Base-by-base conservation (phyloP, 1,140 invertebrate species). In the Apis cerana region DNA sequence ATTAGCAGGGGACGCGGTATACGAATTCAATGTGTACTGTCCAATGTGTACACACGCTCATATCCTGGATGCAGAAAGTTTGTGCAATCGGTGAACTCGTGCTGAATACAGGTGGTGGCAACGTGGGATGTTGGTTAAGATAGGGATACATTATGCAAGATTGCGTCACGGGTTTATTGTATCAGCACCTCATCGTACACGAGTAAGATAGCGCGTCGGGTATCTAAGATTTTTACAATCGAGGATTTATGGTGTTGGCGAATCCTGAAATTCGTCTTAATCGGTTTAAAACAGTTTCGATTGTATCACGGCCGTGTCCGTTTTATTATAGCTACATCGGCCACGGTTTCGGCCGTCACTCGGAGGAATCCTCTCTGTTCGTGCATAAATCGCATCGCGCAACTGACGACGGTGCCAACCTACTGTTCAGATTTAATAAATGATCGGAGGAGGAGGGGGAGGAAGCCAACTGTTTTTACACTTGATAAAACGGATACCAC, bases 131-230 rank as follows among this genome's bases (percentile, higher is more conserved):
- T 81, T 86, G 85, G 82, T 82, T 82, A 88, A 88, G 85, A 85
- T 88, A 88, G 88, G 85, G 89, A 92, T 90, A 90, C 77, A 89
- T 91, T 89, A 90, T 86, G 88, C 89, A 90, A 87, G 88, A 86
- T 92, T 93, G 91, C 91, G 84, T 91, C 91, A 93, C 86, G 64
- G 91, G 87, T 91, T 93, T 90, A 92, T 93, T 93, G 92, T 93
- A 90, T 92, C 88, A 90, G 89, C 86, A 87, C 91, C 91, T 91
- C 91, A 92, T 92, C 90, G 90, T 86, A 88, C 72, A 84, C 82
- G 82, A 71, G 70, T 65, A 27, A 82, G 72, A 84, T 75, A 88
- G 80, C 79, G 75, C 75, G 65, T 56, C 78, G 69, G 59, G 78
- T 68, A 82, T 56, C 80, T 48, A 56, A 1, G 58, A 68, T 78